Conservation (phyloP, 2,113 vertebrate species). For the Pseudopipra pipra region DNA sequence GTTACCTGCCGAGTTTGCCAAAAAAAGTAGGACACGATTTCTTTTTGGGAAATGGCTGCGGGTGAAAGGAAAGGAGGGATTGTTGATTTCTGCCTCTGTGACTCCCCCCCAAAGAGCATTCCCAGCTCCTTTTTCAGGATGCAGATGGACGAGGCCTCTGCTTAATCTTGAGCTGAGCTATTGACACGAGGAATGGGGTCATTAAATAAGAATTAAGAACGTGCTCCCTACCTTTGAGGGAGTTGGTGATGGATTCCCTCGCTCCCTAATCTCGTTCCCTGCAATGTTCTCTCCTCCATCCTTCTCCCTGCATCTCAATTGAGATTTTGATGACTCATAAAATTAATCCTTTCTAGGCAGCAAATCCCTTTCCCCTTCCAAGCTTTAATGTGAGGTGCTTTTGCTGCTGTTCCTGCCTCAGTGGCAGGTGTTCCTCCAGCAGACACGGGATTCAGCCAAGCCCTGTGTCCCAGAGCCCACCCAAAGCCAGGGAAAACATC, state of each 20-base stretch:
- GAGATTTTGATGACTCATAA: constrained; percentile 63
- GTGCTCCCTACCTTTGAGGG: constrained; percentile 7
- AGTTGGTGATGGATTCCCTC: constrained; percentile 25
- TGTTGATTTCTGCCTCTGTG: background rate
- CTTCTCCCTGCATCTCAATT: constrained; percentile 39
- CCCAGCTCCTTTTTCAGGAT: background rate
- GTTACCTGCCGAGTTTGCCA: background rate
- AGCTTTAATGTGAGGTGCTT: background rate
- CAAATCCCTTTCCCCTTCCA: background rate
- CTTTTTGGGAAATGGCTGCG: background rate
- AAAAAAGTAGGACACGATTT: background rate
- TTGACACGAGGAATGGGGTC: background rate
- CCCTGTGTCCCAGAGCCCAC: background rate
- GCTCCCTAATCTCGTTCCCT: constrained; percentile 9
- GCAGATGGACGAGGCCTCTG: background rate
- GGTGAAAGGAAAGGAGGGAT: background rate
- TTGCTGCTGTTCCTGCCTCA: background rate
- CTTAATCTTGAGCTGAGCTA: constrained; percentile 5
- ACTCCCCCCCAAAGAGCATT: background rate
- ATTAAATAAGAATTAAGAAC: constrained; percentile 49
- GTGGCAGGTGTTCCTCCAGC: background rate
- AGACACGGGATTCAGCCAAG: background rate
- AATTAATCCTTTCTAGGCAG: constrained; percentile 47
- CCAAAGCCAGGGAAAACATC: background rate
- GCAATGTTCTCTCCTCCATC: constrained; percentile 32